Percentiles rank a stretch among this genome's conserved stretches.
Conservation (phyloP, 1,140 invertebrate species). For the Tetragonula clypearis region DNA sequence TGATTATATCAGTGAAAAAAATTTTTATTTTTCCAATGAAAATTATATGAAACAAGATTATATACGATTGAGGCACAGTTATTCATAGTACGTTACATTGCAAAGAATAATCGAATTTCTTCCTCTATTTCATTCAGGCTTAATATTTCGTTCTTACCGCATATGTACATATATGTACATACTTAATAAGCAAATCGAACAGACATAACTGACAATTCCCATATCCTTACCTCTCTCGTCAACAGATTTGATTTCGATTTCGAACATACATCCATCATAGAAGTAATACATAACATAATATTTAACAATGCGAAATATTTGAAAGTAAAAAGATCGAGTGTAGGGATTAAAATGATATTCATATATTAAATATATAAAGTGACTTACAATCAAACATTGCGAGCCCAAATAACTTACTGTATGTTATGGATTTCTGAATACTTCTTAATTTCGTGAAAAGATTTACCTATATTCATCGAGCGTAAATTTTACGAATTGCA, state of each 20-base stretch:
- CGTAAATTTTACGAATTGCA: slow-evolving; percentile 7
- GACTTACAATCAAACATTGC: background rate
- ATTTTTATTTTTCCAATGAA: background rate
- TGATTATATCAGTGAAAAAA: background rate
- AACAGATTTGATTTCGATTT: background rate
- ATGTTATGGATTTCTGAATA: background rate
- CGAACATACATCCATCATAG: background rate
- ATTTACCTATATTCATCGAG: background rate
- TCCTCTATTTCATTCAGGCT: background rate
- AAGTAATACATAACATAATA: background rate
- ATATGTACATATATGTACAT: background rate
- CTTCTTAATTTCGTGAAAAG: background rate
- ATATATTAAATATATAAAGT: slow-evolving; percentile 3
- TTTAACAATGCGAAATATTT: background rate
- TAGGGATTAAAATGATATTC: background rate
- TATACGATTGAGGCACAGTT: no score
- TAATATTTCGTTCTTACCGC: no score
- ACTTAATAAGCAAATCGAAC: background rate
- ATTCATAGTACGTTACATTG: no score
- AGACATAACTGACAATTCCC: background rate
- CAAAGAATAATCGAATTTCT: no score
- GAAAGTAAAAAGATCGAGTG: background rate
- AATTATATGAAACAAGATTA: no score
- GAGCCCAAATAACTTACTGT: background rate
- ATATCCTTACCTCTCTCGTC: background rate